These are phyloP conservation scores for Aptenodytes patagonicus DNA, from an alignment of 2,113 vertebrate species.

Conservation along the genomic window DNA sequence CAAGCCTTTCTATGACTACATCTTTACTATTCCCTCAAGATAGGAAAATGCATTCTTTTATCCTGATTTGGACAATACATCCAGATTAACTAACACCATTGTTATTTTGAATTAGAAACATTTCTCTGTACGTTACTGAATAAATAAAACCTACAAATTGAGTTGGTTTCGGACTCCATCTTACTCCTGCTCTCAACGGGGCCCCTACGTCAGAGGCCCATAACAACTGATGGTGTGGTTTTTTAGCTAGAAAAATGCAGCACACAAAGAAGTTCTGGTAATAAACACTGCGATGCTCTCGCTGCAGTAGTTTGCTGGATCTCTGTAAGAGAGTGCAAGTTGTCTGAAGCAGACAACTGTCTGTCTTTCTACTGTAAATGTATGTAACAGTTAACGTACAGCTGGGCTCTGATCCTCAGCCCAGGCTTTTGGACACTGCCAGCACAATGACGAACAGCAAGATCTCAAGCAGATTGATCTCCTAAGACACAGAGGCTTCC, in stretches of 20 bases:
- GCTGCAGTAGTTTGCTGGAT: not conserved
- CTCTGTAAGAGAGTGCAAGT: not conserved
- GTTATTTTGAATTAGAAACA: not conserved
- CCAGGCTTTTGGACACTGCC: not conserved
- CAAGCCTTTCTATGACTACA: not conserved
- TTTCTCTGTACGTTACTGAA: not conserved
- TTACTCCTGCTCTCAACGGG: not conserved
- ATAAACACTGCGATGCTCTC: not conserved
- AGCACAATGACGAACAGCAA: not conserved
- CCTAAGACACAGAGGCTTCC: not conserved
- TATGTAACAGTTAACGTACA: rapidly evolving
- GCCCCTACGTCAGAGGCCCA: not conserved
- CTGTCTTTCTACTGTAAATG: not conserved
- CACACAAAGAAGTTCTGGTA: not conserved
- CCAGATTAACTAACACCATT: not conserved
- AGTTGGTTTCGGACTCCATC: not conserved
- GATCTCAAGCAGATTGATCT: not conserved
- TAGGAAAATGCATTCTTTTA: not conserved
- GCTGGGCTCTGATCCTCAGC: not conserved
- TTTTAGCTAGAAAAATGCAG: not conserved
- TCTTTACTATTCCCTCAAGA: not conserved
- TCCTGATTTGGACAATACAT: not conserved
- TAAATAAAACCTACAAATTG: not conserved
- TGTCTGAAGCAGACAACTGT: not conserved
- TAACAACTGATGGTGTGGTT: not conserved